phyloP scores from a whole-genome alignment of 2,888 invertebrate species.

The Heteropelma amictum region DNA sequence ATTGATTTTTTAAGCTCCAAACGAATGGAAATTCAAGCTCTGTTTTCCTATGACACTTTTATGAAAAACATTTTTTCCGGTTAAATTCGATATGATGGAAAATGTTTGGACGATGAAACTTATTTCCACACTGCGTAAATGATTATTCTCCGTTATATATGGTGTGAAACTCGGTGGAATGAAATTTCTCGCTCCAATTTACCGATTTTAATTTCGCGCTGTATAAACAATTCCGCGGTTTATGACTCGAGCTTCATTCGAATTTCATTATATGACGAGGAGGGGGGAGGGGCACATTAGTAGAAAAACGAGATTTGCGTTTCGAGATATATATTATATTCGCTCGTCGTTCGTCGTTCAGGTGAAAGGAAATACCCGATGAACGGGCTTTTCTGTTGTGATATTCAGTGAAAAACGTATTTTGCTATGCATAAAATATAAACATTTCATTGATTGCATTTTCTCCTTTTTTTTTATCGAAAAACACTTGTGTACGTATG shows the following conservation, averaged over 20 bases:
- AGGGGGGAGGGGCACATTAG: neutral
- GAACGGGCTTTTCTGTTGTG: conserved; percentile 27
- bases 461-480: too few relatives aligned
- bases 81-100: too few relatives aligned
- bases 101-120: too few relatives aligned
- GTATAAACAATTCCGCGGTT: neutral
- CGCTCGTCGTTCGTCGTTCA: conserved; percentile 32
- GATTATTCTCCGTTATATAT: too few relatives aligned
- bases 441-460: too few relatives aligned
- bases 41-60: too few relatives aligned
- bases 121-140: too few relatives aligned
- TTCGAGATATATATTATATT: conserved; percentile 34
- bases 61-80: too few relatives aligned
- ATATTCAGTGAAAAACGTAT: neutral
- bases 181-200: neutral
- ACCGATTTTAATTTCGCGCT: neutral
- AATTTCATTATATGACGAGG: neutral
- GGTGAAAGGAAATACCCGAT: conserved; percentile 50
- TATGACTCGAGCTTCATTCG: neutral
- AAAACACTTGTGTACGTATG: too few relatives aligned
- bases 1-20: too few relatives aligned
- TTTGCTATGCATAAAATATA: neutral
- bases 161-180: too few relatives aligned
- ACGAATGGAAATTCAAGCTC: too few relatives aligned
- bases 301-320: conserved; percentile 50